Evolutionary conservation across 2,888 invertebrate genomes (phyloP), one percentile per base, ranked within the genome.

Genomic region (Pandemis cinnamomeana): DNA sequence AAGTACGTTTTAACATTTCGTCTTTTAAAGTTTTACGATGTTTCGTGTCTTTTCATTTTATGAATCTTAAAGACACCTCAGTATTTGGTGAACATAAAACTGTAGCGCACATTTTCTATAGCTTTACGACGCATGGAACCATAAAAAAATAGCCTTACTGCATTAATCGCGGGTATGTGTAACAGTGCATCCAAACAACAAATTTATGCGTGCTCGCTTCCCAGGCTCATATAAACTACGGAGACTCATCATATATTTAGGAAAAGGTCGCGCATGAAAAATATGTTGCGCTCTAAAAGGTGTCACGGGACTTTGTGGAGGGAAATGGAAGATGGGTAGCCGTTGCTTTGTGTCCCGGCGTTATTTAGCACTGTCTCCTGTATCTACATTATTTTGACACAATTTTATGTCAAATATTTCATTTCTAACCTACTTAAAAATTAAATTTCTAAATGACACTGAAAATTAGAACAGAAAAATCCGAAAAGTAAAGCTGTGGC

Each of bases 241-340:
- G 41, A 15, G 67, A 55, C 63, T 64, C 71, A 62, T 75, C 55
- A 70, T 55, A 62, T 74, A 75, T 71, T 71, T 71, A 63, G 48
- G 41, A 15, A 42, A 75, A 53, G 62, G 74, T 67, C 46, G 61
- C 62, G 60, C 41, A 69, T 74, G 68, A 68, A 69, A 68, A 69
- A 69, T 69, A 41, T 55, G 72, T 64, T 58, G 62, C n/a, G 44
- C 60, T 44, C 58, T 67, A 72, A 72, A 71, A 53, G 44, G 53
- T 62, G 67, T 7, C 44, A 15, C 27, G 62, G 61, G 71, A 67
- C n/a, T 27, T 8, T 48, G 66, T 71, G 44, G 6, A 42, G 8
- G 27, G 11, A 60, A 69, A 58, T 58, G 55, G 67, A 3, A 55
- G n/a, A 46, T 61, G 46, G 46, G 44, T 66, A 66, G 55, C n/a